These are phyloP conservation scores for Isaurus tuberculatus DNA, from an alignment of 92 coral and sea anemone genomes.

Conservation along the genomic window DNA sequence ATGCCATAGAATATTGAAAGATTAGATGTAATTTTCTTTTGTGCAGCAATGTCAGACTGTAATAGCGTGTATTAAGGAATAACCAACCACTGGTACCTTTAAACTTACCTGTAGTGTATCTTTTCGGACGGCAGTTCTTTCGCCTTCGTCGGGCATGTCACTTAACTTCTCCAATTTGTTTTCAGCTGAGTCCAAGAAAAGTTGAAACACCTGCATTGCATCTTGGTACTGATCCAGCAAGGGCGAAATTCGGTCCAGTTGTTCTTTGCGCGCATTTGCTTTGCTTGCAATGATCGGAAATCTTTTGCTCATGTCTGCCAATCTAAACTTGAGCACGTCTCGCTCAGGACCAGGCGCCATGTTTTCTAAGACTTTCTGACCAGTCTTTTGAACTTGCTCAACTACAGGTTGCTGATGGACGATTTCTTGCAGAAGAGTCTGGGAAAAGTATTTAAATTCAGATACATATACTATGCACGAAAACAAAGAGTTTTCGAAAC, in stretches of 20 bases:
- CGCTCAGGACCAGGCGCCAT: conserved; percentile 87
- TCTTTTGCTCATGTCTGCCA: conserved; percentile 81
- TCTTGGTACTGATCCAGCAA: conserved; percentile 83
- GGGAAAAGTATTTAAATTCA: conserved; percentile 13
- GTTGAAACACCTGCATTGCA: conserved; percentile 73
- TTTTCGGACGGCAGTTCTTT: conserved; percentile 67
- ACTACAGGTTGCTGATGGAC: conserved; percentile 76
- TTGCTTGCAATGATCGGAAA: conserved; percentile 74
- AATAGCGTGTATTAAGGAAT: neutral
- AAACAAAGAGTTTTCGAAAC: too few species aligned
- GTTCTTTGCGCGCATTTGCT: conserved; percentile 76
- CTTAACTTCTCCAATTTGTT: conserved; percentile 78
- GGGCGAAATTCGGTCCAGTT: conserved; percentile 81
- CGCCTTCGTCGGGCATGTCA: conserved; percentile 72
- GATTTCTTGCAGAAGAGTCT: conserved; percentile 80
- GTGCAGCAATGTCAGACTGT: neutral
- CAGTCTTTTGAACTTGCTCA: conserved; percentile 82
- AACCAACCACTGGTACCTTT: neutral
- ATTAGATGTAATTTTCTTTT: neutral
- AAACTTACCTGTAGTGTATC: conserved; percentile 78
- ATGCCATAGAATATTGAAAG: too few species aligned
- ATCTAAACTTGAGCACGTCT: conserved; percentile 83
- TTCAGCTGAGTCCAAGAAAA: conserved; percentile 84
- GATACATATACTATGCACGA: too few species aligned
- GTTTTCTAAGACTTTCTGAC: conserved; percentile 67